Percentiles rank a stretch among this genome's conserved stretches.
phyloP scores from a whole-genome alignment of 2,888 invertebrate species.

The Lissocephala sabroskyi region DNA sequence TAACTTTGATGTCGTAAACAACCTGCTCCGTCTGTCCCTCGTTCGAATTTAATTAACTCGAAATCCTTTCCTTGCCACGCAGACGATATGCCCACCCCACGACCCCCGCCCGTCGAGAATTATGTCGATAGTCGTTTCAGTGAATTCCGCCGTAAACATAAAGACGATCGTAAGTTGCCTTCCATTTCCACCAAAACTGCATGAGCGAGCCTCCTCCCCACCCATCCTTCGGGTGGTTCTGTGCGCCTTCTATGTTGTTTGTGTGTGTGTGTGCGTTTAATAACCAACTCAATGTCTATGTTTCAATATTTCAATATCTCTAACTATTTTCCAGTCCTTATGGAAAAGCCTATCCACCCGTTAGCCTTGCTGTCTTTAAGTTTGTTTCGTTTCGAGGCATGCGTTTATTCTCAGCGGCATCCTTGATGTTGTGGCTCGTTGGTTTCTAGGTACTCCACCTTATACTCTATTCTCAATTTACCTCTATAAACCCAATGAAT shows the following conservation, averaged over 20 bases:
- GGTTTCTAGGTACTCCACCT: constrained; percentile 54
- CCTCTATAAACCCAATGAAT: background rate
- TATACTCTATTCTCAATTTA: constrained; percentile 22
- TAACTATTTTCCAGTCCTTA: constrained; percentile 58
- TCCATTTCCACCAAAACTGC: constrained; percentile 22
- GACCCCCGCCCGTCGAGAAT: constrained; percentile 68
- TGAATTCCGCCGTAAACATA: constrained; percentile 78
- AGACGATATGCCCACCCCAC: constrained; percentile 70
- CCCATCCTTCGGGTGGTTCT: too few species aligned
- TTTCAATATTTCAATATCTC: constrained; percentile 43
- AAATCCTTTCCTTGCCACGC: constrained; percentile 10
- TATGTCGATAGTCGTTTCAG: constrained; percentile 71
- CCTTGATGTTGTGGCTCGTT: constrained; percentile 70
- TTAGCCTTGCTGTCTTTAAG: constrained; percentile 53
- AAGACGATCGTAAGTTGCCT: constrained; percentile 77
- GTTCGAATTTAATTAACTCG: background rate
- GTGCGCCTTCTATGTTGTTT: constrained; percentile 8
- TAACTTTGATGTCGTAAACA: constrained; percentile 44
- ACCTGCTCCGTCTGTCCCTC: constrained; percentile 3
- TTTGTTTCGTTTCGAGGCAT: constrained; percentile 63
- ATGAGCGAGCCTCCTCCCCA: constrained; percentile 27
- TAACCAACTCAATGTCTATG: constrained; percentile 40
- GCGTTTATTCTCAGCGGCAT: constrained; percentile 54
- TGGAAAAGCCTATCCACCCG: constrained; percentile 56
- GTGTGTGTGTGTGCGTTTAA: constrained; percentile 9